phyloP scores from a whole-genome alignment of 2,113 vertebrate genomes.

The Sarotherodon lohbergeri region DNA sequence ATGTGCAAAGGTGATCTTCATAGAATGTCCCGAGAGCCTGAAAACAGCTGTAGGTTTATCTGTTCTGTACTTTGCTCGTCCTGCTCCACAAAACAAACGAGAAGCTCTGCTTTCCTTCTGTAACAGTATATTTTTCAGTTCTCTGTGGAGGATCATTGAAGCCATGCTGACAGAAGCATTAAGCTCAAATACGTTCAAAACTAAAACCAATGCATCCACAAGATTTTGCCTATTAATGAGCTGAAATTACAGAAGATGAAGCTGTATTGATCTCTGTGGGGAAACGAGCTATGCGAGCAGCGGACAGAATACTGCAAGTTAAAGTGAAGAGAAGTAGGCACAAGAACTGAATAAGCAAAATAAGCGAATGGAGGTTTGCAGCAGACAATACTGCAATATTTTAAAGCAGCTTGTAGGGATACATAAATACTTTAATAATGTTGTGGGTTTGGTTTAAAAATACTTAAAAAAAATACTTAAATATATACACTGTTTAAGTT shows the following conservation, averaged over 20 bases:
- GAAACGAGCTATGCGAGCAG: neutral
- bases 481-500: neutral
- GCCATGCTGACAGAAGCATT: neutral
- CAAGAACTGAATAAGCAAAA: neutral
- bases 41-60: neutral
- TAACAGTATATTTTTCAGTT: neutral
- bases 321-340: neutral
- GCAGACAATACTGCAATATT: neutral
- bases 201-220: neutral
- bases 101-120: neutral
- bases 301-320: neutral
- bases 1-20: neutral
- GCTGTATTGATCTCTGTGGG: neutral
- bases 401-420: neutral
- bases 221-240: neutral
- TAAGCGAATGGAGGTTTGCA: neutral
- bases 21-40: neutral
- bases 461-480: neutral
- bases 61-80: neutral
- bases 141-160: neutral
- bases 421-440: neutral
- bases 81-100: neutral
- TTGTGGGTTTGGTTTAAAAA: neutral
- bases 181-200: neutral
- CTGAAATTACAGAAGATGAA: constrained; percentile 12